phyloP scores from a whole-genome alignment of 2,113 vertebrate species.

The Pipra filicauda region DNA sequence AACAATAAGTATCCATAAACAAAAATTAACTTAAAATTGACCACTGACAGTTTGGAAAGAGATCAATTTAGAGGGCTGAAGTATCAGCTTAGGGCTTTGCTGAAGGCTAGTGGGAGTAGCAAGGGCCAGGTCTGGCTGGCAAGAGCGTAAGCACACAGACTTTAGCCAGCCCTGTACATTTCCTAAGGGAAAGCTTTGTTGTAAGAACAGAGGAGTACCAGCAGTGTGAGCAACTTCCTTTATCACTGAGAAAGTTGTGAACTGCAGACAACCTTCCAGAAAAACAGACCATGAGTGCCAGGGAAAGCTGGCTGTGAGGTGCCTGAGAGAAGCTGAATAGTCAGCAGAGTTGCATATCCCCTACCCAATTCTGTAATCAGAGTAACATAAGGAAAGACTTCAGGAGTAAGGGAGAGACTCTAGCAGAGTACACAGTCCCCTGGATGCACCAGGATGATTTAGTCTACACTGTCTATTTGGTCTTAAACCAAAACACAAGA shows the following conservation, averaged over 20 bases:
- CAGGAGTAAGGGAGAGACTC: neutral
- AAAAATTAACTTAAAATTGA: neutral
- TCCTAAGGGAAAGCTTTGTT: neutral
- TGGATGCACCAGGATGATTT: neutral
- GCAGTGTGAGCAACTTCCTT: neutral
- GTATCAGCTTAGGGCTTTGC: neutral
- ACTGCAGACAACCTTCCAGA: neutral
- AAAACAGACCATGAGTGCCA: neutral
- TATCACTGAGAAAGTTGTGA: neutral
- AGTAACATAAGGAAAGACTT: rapidly evolving
- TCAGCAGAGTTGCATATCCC: neutral
- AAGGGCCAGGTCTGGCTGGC: neutral
- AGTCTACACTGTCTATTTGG: neutral
- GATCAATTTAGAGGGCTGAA: neutral
- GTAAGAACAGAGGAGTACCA: neutral
- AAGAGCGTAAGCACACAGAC: rapidly evolving
- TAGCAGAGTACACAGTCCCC: neutral
- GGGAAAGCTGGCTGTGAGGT: neutral
- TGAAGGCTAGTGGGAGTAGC: neutral
- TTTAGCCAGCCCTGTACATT: neutral
- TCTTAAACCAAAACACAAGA: neutral
- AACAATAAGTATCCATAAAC: neutral
- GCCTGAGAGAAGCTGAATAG: neutral
- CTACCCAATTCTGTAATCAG: neutral
- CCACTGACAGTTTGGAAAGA: neutral